Percentiles rank a stretch among this genome's conserved stretches.
phyloP scores from a whole-genome alignment of 2,888 invertebrate species.

The Ischnura elegans region DNA sequence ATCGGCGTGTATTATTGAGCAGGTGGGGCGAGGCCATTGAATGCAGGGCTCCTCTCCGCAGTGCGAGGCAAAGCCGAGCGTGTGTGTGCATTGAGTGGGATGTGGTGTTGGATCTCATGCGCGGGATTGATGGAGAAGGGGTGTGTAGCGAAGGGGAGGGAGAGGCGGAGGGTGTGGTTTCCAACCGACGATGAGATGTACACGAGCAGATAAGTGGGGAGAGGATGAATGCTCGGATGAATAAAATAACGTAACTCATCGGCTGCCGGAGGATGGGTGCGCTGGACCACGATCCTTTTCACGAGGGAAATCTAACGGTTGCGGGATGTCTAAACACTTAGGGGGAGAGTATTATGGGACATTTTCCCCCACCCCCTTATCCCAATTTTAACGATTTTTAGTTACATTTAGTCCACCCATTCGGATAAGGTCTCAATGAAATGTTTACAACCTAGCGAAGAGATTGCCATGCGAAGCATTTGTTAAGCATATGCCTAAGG shows the following conservation, averaged over 20 bases:
- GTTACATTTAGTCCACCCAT: no score
- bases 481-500: no score
- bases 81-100: not conserved
- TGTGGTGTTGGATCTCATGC: slow-evolving; percentile 17
- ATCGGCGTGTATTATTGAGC: slow-evolving; percentile 58
- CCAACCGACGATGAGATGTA: slow-evolving; percentile 53
- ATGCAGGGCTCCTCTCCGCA: not conserved
- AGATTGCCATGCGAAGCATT: no score
- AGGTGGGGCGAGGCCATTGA: slow-evolving; percentile 60
- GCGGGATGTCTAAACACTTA: not conserved
- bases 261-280: slow-evolving; percentile 29
- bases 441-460: no score
- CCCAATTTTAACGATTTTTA: no score
- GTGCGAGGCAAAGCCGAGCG: not conserved
- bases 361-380: no score
- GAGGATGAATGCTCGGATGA: slow-evolving; percentile 39
- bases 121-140: not conserved
- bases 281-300: slow-evolving; percentile 46
- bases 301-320: not conserved
- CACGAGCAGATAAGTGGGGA: slow-evolving; percentile 54
- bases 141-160: not conserved
- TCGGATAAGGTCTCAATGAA: no score
- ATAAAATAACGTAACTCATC: slow-evolving; percentile 32
- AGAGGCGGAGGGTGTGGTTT: slow-evolving; percentile 52
- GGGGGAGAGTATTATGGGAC: not conserved